Evolutionary conservation across 2,888 invertebrate species (phyloP).

Genomic region (Zonitis immaculata): DNA sequence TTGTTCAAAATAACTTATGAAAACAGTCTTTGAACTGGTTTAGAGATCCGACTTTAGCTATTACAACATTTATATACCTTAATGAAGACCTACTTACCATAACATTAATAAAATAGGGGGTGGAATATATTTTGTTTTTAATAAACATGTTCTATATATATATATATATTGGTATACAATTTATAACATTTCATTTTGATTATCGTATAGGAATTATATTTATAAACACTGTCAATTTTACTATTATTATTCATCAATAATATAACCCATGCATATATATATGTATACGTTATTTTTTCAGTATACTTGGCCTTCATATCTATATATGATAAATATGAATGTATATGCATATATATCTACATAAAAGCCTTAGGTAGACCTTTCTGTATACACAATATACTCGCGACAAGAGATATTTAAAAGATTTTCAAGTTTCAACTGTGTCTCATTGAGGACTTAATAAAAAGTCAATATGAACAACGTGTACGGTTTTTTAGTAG

Average conservation of each 20-base stretch:
- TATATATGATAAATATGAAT: too few relatives aligned
- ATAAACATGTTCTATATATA: too few relatives aligned
- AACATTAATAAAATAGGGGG: constrained; percentile 7
- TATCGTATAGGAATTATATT: not conserved
- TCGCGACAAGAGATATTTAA: too few relatives aligned
- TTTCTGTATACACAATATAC: too few relatives aligned
- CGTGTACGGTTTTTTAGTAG: constrained; percentile 1
- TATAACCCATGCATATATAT: too few relatives aligned
- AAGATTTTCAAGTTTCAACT: not conserved
- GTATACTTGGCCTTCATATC: too few relatives aligned
- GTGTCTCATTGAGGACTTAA: constrained; percentile 3
- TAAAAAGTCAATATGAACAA: constrained; percentile 7
- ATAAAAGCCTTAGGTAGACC: too few relatives aligned
- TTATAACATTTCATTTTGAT: not conserved
- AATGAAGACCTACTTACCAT: constrained; percentile 24
- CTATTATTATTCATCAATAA: not conserved
- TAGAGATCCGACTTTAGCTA: constrained; percentile 24
- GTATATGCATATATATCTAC: too few relatives aligned
- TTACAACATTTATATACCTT: constrained; percentile 30
- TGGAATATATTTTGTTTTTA: not conserved
- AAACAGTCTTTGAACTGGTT: constrained; percentile 32
- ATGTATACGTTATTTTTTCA: too few relatives aligned
- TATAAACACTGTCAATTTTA: not conserved
- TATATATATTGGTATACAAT: not conserved
- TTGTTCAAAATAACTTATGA: constrained; percentile 40